A percentile compares a stretch with the other conserved stretches of the same genome.
Evolutionary conservation across 2,888 invertebrate genomes (phyloP).

Genomic region (Meteorus colon): DNA sequence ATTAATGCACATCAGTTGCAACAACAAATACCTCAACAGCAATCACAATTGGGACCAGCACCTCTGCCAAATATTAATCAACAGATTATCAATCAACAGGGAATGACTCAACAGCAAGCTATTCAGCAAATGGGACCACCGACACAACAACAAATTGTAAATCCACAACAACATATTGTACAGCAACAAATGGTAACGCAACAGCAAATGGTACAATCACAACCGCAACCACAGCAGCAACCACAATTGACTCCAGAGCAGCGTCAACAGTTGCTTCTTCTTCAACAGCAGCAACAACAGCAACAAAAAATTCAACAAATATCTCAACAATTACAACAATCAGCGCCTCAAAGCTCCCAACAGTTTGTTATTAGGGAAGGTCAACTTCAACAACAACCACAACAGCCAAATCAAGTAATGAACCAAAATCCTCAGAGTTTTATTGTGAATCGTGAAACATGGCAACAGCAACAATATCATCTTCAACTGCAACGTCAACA

Average conservation of each 20-base stretch:
- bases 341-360: constrained; percentile 68
- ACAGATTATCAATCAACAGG: constrained; percentile 46
- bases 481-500: constrained; percentile 76
- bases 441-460: constrained; percentile 76
- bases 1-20: constrained; percentile 61
- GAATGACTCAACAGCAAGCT: constrained; percentile 46
- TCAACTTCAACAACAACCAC: constrained; percentile 69
- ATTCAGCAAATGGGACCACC: constrained; percentile 49
- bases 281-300: constrained; percentile 76
- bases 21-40: constrained; percentile 63
- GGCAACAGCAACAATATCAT: constrained; percentile 77
- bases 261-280: constrained; percentile 74
- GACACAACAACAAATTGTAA: constrained; percentile 55
- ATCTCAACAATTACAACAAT: constrained; percentile 74
- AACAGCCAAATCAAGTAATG: constrained; percentile 70
- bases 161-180: constrained; percentile 53
- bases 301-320: constrained; percentile 75
- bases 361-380: constrained; percentile 72
- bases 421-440: constrained; percentile 67
- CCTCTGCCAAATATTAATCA: constrained; percentile 52
- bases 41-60: constrained; percentile 51
- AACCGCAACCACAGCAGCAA: constrained; percentile 65
- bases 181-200: constrained; percentile 56
- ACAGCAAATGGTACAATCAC: constrained; percentile 73
- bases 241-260: constrained; percentile 66